phyloP scores from a whole-genome alignment of 2,797 vertebrate species.

The Benthosema pterotum region DNA sequence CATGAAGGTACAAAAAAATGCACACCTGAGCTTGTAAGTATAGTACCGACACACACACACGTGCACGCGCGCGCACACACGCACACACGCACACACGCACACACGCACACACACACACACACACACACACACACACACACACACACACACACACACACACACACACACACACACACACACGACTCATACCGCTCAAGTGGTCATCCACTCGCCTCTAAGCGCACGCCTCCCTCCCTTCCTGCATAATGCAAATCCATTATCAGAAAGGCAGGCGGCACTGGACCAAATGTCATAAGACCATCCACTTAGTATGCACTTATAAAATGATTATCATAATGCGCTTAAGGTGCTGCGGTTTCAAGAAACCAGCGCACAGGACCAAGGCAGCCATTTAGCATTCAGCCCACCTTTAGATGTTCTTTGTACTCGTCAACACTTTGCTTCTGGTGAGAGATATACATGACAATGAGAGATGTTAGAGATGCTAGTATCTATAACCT shows the following conservation, averaged over 20 bases:
- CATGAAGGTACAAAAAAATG: too few species aligned
- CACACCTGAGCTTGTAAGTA: too few species aligned
- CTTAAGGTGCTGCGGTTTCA: neutral
- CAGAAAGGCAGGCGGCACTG: neutral
- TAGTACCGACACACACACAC: too few species aligned
- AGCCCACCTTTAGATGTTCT: neutral
- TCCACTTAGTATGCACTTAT: slow-evolving; percentile 1
- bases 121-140: neutral
- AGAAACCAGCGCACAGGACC: neutral
- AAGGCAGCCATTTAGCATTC: too few species aligned
- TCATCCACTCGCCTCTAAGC: slow-evolving; percentile 30
- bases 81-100: slow-evolving; percentile 9
- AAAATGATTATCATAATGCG: neutral
- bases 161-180: too few species aligned
- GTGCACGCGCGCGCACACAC: too few species aligned
- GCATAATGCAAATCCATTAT: slow-evolving; percentile 26
- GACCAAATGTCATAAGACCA: slow-evolving; percentile 8
- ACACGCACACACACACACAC: slow-evolving; percentile 11
- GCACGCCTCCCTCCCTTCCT: slow-evolving; percentile 1
- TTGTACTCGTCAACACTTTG: slow-evolving; percentile 4
- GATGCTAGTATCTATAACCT: neutral
- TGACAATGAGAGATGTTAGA: slow-evolving; percentile 1
- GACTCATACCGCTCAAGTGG: slow-evolving; percentile 5
- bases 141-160: slow-evolving; percentile 1
- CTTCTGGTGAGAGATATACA: slow-evolving; percentile 9